phyloP scores from a whole-genome alignment of 1,140 invertebrate genomes.

The Planococcus citri region DNA sequence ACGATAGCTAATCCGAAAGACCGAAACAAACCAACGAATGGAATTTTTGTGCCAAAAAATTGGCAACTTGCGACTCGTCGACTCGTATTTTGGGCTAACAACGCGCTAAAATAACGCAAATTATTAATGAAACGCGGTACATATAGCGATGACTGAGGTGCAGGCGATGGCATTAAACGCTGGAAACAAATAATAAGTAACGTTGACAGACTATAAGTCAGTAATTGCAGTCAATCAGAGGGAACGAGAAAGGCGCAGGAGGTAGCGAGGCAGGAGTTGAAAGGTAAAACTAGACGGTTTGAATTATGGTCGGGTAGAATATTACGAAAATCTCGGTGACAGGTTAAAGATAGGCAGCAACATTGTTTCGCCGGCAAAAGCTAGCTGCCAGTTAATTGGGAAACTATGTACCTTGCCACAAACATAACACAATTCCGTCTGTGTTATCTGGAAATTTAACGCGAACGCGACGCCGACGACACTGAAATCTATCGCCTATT shows the following conservation, averaged over 20 bases:
- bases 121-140: no score
- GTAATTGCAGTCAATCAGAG: slow-evolving; percentile 9
- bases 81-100: no score
- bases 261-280: no score
- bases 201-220: slow-evolving; percentile 1
- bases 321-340: not conserved
- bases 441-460: not conserved
- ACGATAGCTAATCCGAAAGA: no score
- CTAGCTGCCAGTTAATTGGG: slow-evolving; percentile 11
- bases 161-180: not conserved
- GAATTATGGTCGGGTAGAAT: not conserved
- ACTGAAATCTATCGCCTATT: not conserved
- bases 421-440: not conserved
- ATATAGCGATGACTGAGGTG: no score
- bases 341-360: slow-evolving; percentile 3
- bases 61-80: no score
- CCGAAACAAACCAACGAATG: no score
- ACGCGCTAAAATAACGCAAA: no score
- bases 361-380: slow-evolving; percentile 1
- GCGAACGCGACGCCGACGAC: not conserved
- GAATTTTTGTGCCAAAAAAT: no score
- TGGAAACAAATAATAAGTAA: not conserved
- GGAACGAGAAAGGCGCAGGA: no score
- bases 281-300: slow-evolving; percentile 10
- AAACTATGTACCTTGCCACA: slow-evolving; percentile 17